Evolutionary conservation across 2,888 invertebrate species (phyloP).

Genomic region (Didymodactylos carnosus): DNA sequence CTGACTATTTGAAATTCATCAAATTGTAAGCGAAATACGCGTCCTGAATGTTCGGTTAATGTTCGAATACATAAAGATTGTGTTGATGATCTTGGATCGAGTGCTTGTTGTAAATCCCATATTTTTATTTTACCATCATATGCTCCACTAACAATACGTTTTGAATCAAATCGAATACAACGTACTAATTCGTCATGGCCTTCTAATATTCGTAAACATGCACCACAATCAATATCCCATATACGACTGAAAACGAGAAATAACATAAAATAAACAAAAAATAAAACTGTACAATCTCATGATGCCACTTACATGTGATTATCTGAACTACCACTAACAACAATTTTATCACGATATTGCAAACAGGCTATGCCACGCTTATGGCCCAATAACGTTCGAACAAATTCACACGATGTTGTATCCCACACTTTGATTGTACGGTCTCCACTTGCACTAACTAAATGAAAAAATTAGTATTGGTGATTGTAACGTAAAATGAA

Average conservation of each 20-base stretch:
- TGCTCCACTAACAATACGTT: constrained; percentile 94
- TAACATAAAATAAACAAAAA: too few relatives aligned
- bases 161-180: constrained; percentile 93
- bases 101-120: constrained; percentile 93
- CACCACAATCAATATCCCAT: constrained; percentile 58
- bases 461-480: too few relatives aligned
- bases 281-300: too few relatives aligned
- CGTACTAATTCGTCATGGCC: constrained; percentile 95
- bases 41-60: constrained; percentile 94
- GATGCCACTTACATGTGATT: too few relatives aligned
- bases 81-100: constrained; percentile 82
- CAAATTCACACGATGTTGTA: constrained; percentile 93
- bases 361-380: constrained; percentile 96
- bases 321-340: constrained; percentile 95
- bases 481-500: too few relatives aligned
- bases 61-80: constrained; percentile 83
- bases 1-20: constrained; percentile 99
- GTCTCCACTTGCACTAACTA: constrained; percentile 95
- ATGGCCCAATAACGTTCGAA: constrained; percentile 90
- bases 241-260: too few relatives aligned
- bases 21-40: constrained; percentile 95
- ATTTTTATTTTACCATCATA: constrained; percentile 99
- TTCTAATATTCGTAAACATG: constrained; percentile 70
- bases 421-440: constrained; percentile 70
- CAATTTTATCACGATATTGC: constrained; percentile 86